These are phyloP conservation scores for Azemiops feae DNA, from an alignment of 2,113 vertebrate species.

Conservation along the genomic window DNA sequence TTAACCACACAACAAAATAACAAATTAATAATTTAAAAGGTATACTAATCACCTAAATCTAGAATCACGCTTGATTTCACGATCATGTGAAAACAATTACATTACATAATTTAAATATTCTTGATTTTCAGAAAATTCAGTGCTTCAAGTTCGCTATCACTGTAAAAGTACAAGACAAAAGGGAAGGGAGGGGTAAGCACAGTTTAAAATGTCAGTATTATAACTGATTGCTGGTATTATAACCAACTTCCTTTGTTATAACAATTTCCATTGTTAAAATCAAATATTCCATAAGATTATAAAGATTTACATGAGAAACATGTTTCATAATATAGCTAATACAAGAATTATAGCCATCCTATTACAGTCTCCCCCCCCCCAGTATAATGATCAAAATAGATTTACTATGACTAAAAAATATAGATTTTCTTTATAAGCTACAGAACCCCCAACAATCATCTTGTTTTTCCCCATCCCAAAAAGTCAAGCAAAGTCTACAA, in stretches of 20 bases:
- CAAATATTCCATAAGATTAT: conserved; percentile 58
- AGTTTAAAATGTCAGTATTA: conserved; percentile 57
- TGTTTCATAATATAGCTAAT: conserved; percentile 54
- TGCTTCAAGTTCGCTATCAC: conserved; percentile 67
- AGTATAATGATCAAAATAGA: conserved; percentile 93
- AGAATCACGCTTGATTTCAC: conserved; percentile 66
- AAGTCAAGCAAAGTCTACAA: conserved; percentile 90
- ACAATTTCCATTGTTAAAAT: conserved; percentile 63
- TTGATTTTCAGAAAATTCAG: conserved; percentile 68
- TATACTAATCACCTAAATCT: conserved; percentile 59
- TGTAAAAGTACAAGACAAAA: conserved; percentile 60
- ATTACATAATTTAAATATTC: conserved; percentile 73
- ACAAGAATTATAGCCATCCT: conserved; percentile 59
- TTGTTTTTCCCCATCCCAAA: conserved; percentile 66
- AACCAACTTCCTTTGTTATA: conserved; percentile 57
- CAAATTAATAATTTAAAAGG: conserved; percentile 35
- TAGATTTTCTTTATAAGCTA: conserved; percentile 78
- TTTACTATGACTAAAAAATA: conserved; percentile 98
- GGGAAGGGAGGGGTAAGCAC: conserved; percentile 38
- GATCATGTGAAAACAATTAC: conserved; percentile 62
- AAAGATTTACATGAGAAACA: conserved; percentile 63
- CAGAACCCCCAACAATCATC: conserved; percentile 80
- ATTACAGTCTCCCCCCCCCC: conserved; percentile 63
- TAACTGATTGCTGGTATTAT: conserved; percentile 41
- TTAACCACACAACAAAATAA: conserved; percentile 48